phyloP scores from a whole-genome alignment of 2,113 vertebrate genomes.

The Benitochromis conjunctus region DNA sequence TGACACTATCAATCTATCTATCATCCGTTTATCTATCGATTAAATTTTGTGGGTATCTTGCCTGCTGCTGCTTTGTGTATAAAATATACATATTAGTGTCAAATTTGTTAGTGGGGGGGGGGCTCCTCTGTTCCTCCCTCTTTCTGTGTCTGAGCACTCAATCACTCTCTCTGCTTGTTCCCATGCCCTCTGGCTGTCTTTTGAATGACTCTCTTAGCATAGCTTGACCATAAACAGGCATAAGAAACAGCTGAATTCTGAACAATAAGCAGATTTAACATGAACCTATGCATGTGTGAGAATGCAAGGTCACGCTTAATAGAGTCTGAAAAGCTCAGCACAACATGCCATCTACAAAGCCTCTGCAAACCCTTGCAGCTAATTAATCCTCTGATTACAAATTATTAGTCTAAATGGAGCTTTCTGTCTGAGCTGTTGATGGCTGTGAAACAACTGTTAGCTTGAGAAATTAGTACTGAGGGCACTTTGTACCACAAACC shows the following conservation, averaged over 20 bases:
- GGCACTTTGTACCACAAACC: not conserved
- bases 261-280: not conserved
- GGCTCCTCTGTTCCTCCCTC: not conserved
- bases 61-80: not conserved
- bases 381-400: not conserved
- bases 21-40: not conserved
- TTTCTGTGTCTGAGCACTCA: not conserved
- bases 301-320: not conserved
- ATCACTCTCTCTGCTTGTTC: not conserved
- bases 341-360: not conserved
- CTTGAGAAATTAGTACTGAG: not conserved
- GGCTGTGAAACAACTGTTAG: not conserved
- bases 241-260: not conserved
- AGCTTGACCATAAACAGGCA: conserved; percentile 53
- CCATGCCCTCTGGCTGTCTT: not conserved
- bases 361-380: not conserved
- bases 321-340: not conserved
- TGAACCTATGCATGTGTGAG: not conserved
- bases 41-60: not conserved
- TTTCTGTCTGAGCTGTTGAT: not conserved
- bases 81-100: not conserved
- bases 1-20: not conserved
- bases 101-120: not conserved
- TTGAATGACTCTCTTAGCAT: not conserved
- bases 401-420: not conserved